Evolutionary conservation across 2,888 invertebrate species (phyloP), one percentile per base, ranked within the genome.

Genomic region (Malthinus flaveolus): DNA sequence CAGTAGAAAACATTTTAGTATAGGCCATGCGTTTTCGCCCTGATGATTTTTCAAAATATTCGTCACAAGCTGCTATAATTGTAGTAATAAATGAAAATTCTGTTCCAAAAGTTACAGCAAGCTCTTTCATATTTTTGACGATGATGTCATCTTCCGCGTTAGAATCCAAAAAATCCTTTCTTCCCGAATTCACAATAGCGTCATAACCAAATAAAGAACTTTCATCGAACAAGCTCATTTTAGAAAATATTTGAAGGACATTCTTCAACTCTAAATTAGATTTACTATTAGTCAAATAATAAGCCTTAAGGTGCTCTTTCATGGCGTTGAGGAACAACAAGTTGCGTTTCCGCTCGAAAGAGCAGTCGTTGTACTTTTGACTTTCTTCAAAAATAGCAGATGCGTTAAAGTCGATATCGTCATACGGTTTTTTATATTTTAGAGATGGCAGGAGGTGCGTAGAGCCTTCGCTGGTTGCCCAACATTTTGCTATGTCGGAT

Each of bases 71-170:
- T 4, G 7, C 1, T 33, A 51, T 51, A n/a, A 51, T 13, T 4
- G n/a, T 6, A 8, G 13, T 42, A 5, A 10, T 13, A 23, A 9
- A 42, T 11, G 10, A 15, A 32, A 51, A 51, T 15, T 39, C 42
- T 1, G 15, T 15, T 7, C 32, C 51, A 51, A 51, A 51, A 51
- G 45, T 44, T 9, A 44, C 36, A 10, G 46, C 52, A 31, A 52
- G 32, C 7, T 52, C 35, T 1, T 46, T 15, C 7, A 15, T 10
- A 36, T 12, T 35, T 9, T 31, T 33, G 11, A 46, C 9, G 1
- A 32, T 12, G 12, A 23, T 31, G n/a, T 31, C 1, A 12, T 46
- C 32, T 12, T 46, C 32, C n/a, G 8, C 15, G n/a, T n/a, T n/a
- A 2, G 5, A 7, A 1, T 9, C n/a, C 8, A 42, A 42, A 15